Base-by-base conservation (phyloP, 37 sponge, comb jelly and placozoan genomes). In the Dysidea cf. avara region DNA sequence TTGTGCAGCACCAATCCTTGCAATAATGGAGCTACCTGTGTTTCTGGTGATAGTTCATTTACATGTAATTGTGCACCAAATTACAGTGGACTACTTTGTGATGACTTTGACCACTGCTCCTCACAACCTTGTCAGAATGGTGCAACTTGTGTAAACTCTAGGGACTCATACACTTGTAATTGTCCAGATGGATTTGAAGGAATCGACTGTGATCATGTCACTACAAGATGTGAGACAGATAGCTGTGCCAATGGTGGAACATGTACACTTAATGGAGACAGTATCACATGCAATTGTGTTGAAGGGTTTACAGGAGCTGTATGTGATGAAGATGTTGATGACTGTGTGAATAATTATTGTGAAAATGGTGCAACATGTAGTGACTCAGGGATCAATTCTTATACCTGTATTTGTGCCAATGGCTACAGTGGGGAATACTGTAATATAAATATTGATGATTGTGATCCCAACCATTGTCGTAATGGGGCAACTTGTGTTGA, bases 1-100 rank as follows among this genome's bases (percentile, higher is more conserved):
- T 7, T 56, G 29, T 92, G 92, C 61, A 59, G 22, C 5, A 13
- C 54, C 1, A 22, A 66, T 37, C 87, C 87, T 3, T 92, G 92
- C 64, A 6, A 9, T 0, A 92, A 86, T 54, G 73, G 80, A 29
- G 61, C 71, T 31, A 43, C 64, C 29, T 82, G 85, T 53, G 39
- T 66, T 20, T 69, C 71, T 2, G 61, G 36, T 7, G 32, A 38
- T 26, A 63, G 20, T 50, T 7, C 30, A 12, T 62, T 53, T 38
- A 21, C 24, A 13, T 72, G 60, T 61, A 34, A 5, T 7, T 58
- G 60, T 61, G 4, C 52, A 20, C 54, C 52, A 37, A 39, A 48
- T 14, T 73, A 39, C 17, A 72, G 72, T 69, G 81, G 81, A 5
- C 66, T 9, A 17, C 24, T 30, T 3, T 81, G 81, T 59, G 65